These are phyloP conservation scores for Tachina lurida DNA, from an alignment of 2,888 invertebrate genomes.

Conservation along the genomic window DNA sequence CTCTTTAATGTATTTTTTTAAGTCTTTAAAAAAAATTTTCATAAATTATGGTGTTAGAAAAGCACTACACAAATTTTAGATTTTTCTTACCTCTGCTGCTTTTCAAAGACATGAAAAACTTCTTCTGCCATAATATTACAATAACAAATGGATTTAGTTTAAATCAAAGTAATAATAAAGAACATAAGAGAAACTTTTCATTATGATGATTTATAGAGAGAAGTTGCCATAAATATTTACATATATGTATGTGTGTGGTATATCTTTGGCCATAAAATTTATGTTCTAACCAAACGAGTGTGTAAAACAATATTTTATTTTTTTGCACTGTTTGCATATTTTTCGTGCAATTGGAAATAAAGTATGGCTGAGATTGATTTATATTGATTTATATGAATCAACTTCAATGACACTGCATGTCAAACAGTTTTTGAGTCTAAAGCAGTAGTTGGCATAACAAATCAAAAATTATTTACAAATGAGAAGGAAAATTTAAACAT, in stretches of 20 bases:
- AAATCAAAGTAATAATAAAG: conserved; percentile 2
- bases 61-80: conserved; percentile 19
- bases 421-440: conserved; percentile 21
- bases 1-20: conserved; percentile 59
- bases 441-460: conserved; percentile 10
- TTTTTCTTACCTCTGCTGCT: background rate
- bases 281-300: background rate
- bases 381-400: conserved; percentile 35
- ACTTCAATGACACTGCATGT: conserved; percentile 50
- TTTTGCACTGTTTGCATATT: conserved; percentile 22
- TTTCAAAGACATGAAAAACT: conserved; percentile 1
- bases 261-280: conserved; percentile 24
- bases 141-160: conserved; percentile 30
- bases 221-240: background rate
- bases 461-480: conserved; percentile 20
- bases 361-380: conserved; percentile 19
- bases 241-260: background rate
- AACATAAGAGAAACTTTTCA: conserved; percentile 47
- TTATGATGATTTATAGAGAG: conserved; percentile 60
- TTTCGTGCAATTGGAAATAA: background rate
- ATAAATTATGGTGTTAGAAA: conserved; percentile 57
- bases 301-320: background rate
- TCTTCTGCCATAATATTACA: conserved; percentile 10
- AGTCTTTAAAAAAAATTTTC: conserved; percentile 60
- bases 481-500: background rate